These are phyloP conservation scores for Oscheius sp. DNA, from an alignment of 2,888 invertebrate species.

Conservation along the genomic window DNA sequence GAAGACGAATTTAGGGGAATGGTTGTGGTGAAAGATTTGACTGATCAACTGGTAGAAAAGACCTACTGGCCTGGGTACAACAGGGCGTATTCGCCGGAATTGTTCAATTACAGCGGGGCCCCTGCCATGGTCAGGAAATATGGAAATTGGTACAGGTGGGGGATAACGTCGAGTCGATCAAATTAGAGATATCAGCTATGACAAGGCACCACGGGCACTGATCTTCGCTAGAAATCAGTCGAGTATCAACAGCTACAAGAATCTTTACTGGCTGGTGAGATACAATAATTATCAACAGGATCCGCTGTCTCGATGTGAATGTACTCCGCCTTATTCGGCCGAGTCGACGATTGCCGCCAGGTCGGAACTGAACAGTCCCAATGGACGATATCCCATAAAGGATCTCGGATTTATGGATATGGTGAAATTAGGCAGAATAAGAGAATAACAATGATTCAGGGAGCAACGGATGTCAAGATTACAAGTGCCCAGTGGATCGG, in stretches of 20 bases:
- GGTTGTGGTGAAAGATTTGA: conserved; percentile 62
- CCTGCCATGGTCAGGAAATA: conserved; percentile 77
- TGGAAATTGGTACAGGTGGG: conserved; percentile 79
- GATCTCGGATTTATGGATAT: conserved; percentile 80
- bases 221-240: conserved; percentile 77
- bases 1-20: not conserved
- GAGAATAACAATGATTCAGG: conserved; percentile 12
- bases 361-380: conserved; percentile 81
- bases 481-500: conserved; percentile 64
- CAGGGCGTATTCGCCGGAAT: conserved; percentile 78
- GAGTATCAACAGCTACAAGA: conserved; percentile 77
- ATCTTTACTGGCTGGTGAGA: conserved; percentile 79
- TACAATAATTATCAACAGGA: conserved; percentile 48
- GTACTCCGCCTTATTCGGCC: conserved; percentile 81
- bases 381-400: conserved; percentile 82
- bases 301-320: conserved; percentile 78
- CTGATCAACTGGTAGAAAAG: conserved; percentile 72
- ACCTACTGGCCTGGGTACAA: conserved; percentile 84
- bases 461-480: conserved; percentile 78
- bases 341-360: conserved; percentile 82
- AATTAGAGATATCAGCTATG: conserved; percentile 41
- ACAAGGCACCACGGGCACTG: conserved; percentile 72
- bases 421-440: conserved; percentile 77
- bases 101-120: conserved; percentile 80
- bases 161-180: not conserved